A percentile compares a stretch with the other conserved stretches of the same genome.
Evolutionary conservation across 2,113 vertebrate genomes (phyloP).

Genomic region (Dascyllus trimaculatus): DNA sequence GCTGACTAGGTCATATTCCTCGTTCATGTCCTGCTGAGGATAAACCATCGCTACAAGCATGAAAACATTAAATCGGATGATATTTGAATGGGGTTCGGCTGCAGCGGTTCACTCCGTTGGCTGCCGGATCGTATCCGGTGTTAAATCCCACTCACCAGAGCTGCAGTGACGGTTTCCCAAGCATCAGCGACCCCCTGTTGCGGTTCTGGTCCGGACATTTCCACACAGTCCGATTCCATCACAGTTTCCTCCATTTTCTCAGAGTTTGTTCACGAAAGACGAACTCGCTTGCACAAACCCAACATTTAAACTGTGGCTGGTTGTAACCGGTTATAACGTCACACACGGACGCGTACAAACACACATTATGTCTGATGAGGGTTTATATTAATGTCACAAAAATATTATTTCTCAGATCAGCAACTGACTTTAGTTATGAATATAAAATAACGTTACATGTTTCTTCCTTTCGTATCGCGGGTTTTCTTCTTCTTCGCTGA

Average conservation of each 20-base stretch:
- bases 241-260: constrained; percentile 68
- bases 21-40: rapidly evolving
- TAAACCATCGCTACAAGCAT: rapidly evolving
- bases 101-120: background rate
- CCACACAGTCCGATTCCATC: constrained; percentile 69
- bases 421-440: background rate
- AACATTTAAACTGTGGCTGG: background rate
- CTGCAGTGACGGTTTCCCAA: constrained; percentile 81
- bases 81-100: background rate
- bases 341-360: background rate
- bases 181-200: constrained; percentile 60
- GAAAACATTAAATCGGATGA: rapidly evolving
- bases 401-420: background rate
- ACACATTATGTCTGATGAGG: background rate
- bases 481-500: constrained; percentile 19
- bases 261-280: background rate
- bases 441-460: background rate
- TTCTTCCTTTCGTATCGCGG: background rate
- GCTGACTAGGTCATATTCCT: rapidly evolving
- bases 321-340: background rate
- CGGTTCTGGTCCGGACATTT: constrained; percentile 17
- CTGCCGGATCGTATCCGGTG: background rate
- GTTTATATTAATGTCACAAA: background rate
- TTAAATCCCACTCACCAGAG: constrained; percentile 76
- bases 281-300: background rate